A percentile compares a stretch with the other conserved stretches of the same genome.
Conservation (phyloP, 2,797 vertebrate species). For the Danionella dracula region DNA sequence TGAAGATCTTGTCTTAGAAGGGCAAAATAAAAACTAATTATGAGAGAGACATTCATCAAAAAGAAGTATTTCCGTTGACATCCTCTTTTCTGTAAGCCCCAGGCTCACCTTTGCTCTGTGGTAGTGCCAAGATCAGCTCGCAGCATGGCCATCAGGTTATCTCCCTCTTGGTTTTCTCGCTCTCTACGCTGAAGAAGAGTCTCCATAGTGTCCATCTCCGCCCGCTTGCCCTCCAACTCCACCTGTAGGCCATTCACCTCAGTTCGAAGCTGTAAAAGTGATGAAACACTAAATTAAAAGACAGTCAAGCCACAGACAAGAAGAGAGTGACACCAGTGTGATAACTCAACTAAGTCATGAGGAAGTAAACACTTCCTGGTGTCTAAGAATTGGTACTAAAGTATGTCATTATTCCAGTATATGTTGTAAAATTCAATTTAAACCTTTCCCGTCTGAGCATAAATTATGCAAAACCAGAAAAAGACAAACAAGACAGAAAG, state of each 20-base stretch:
- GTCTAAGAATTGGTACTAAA: too few relatives aligned
- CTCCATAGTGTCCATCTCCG: conserved; percentile 77
- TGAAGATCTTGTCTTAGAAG: conserved; percentile 67
- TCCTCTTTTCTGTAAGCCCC: too few relatives aligned
- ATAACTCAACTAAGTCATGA: too few relatives aligned
- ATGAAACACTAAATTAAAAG: conserved; percentile 21
- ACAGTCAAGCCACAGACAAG: conserved; percentile 29
- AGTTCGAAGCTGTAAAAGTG: conserved; percentile 70
- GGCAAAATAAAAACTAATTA: background rate
- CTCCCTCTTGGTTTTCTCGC: conserved; percentile 79
- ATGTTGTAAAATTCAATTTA: too few relatives aligned
- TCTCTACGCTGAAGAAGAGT: conserved; percentile 72
- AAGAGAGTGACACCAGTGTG: conserved; percentile 28
- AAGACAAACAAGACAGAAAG: too few relatives aligned
- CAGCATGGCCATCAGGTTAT: conserved; percentile 81
- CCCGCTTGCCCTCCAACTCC: conserved; percentile 70
- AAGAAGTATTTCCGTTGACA: too few relatives aligned
- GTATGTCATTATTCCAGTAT: too few relatives aligned
- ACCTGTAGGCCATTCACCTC: conserved; percentile 70
- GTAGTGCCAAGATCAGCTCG: conserved; percentile 72
- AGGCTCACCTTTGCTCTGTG: conserved; percentile 76
- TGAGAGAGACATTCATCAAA: too few relatives aligned
- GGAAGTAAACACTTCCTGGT: too few relatives aligned
- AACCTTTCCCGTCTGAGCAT: background rate
- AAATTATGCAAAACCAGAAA: background rate